phyloP scores from a whole-genome alignment of 2,888 invertebrate genomes.

The Synanthedon myopaeformis region DNA sequence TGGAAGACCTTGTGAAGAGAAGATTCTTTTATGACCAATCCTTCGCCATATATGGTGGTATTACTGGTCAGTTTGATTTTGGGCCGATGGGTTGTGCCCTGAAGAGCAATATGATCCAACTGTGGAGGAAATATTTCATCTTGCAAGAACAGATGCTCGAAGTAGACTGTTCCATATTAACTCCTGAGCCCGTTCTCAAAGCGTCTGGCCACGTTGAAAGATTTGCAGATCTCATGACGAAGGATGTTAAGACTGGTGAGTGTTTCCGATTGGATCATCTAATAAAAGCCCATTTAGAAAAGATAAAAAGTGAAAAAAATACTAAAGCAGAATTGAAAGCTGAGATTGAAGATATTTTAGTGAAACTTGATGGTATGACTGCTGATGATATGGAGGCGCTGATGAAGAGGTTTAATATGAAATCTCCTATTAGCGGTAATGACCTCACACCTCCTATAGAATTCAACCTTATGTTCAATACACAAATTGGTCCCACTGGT shows the following conservation, averaged over 20 bases:
- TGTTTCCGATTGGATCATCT: constrained; percentile 98
- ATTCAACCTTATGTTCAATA: constrained; percentile 99
- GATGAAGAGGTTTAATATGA: constrained; percentile 90
- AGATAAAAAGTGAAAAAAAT: constrained; percentile 86
- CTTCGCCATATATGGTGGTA: constrained; percentile 99
- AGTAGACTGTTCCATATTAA: constrained; percentile 97
- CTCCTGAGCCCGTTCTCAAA: constrained; percentile 96
- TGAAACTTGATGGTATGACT: constrained; percentile 91
- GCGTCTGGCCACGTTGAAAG: constrained; percentile 99
- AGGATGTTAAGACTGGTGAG: constrained; percentile 95
- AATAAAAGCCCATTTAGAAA: constrained; percentile 94
- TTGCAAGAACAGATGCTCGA: constrained; percentile 99
- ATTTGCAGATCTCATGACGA: constrained; percentile 99
- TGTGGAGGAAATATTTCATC: constrained; percentile 96
- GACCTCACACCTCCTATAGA: constrained; percentile 95
- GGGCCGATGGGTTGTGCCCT: constrained; percentile 99
- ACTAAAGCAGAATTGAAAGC: constrained; percentile 75
- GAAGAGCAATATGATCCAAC: constrained; percentile 92
- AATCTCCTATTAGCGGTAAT: constrained; percentile 95
- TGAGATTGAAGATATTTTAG: constrained; percentile 83
- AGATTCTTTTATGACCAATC: constrained; percentile 99
- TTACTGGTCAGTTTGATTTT: constrained; percentile 95
- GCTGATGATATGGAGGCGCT: constrained; percentile 89
- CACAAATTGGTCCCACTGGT: constrained; percentile 97
- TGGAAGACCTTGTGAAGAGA: constrained; percentile 97